phyloP scores from a whole-genome alignment of 1,140 invertebrate species.

The Epicauta chinensis region DNA sequence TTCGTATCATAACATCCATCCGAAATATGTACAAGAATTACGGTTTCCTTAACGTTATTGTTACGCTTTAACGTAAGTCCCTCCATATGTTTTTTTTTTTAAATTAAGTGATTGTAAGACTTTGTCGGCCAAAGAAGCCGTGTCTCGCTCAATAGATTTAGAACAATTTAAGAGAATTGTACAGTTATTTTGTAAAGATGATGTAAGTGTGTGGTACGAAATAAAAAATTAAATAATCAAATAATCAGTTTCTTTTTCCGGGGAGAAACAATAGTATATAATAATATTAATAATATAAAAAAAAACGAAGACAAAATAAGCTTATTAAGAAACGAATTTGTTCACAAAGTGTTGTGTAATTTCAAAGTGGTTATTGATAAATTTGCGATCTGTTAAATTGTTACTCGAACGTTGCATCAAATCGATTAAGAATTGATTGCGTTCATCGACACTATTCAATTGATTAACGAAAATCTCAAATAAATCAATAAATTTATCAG shows the following conservation, averaged over 20 bases:
- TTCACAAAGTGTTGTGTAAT: conserved; percentile 3
- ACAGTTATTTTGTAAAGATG: no score
- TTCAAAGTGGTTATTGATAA: conserved; percentile 1
- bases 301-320: no score
- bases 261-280: no score
- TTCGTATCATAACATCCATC: conserved; percentile 52
- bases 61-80: no score
- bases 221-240: no score
- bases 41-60: conserved; percentile 45
- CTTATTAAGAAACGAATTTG: not conserved
- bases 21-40: conserved; percentile 54
- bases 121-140: no score
- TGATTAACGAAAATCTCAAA: not conserved
- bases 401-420: conserved; percentile 1
- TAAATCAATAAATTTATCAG: not conserved
- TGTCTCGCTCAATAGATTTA: no score
- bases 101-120: not conserved
- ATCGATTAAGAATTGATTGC: conserved; percentile 2
- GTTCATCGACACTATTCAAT: no score
- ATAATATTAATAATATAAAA: no score
- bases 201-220: no score
- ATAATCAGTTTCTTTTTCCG: no score
- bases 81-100: not conserved
- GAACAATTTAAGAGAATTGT: no score
- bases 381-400: not conserved